phyloP scores from a whole-genome alignment of 2,888 invertebrate genomes.

The Bugula neritina region DNA sequence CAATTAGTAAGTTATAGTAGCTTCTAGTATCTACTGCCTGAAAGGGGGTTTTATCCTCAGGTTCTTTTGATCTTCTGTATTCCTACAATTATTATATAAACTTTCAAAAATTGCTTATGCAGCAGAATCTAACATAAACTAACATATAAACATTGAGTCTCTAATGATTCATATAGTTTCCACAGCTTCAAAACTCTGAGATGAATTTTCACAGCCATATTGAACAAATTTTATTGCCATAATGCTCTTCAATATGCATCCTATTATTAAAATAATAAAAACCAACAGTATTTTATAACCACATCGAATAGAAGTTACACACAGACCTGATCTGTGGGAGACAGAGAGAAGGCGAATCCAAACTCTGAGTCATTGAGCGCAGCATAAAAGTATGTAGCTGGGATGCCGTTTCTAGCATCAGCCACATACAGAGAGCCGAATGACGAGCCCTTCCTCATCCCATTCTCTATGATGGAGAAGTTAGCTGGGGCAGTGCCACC shows the following conservation, averaged over 20 bases:
- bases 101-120: too few species aligned
- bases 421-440: conserved; percentile 27
- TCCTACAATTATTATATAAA: conserved; percentile 35
- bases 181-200: too few species aligned
- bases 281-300: too few species aligned
- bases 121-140: too few species aligned
- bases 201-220: too few species aligned
- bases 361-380: conserved; percentile 51
- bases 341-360: conserved; percentile 52
- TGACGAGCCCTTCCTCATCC: conserved; percentile 42
- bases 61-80: conserved; percentile 51
- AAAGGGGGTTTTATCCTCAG: conserved; percentile 38
- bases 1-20: conserved; percentile 53
- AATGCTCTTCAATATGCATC: too few species aligned
- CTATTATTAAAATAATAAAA: too few species aligned
- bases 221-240: too few species aligned
- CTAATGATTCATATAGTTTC: too few species aligned
- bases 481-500: conserved; percentile 44
- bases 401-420: conserved; percentile 31
- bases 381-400: conserved; percentile 51
- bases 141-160: too few species aligned
- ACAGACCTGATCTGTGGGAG: conserved; percentile 51
- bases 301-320: too few species aligned
- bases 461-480: conserved; percentile 43
- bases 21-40: conserved; percentile 35